Evolutionary conservation across 2,797 vertebrate species (phyloP), one percentile per base, ranked within the genome.

Genomic region (Masticophis lateralis): DNA sequence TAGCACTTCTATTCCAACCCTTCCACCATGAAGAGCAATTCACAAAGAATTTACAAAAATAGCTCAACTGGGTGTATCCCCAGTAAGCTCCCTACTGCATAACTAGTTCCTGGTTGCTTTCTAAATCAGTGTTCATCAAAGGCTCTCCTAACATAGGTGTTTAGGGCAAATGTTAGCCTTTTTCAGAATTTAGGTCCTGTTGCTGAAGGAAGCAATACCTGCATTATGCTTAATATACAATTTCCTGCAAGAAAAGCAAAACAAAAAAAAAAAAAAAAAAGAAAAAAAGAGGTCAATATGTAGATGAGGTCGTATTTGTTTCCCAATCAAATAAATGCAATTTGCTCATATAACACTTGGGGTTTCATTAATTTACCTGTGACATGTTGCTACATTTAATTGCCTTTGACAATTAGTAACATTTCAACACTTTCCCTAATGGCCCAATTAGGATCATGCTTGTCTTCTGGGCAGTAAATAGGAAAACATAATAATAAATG

Each of bases 301-400:
- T 93, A 91, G 55, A 91, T 94, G 87, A n/a, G 4, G 59, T 32
- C 2, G 8, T 7, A 28, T 87, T 92, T 94, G 90, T 92, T 96
- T 91, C 12, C 94, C 90, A 93, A 94, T 56, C 93, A 90, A 32
- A 20, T 51, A 91, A 94, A 93, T 1, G 86, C 51, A n/a, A 74
- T 95, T 93, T 66, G 25, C 51, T 95, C 95, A 60, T 47, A 47
- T 92, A 95, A 95, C 97, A 97, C 96, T 97, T 98, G 96, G 95
- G 96, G 96, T 69, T 96, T 97, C 93, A 0, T 98, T 98, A 98
- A 98, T 98, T 98, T 98, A 98, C 97, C 97, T 98, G 97, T 97
- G 98, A 98, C 97, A 98, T 96, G 97, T 98, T 98, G 97, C 97
- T 97, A 96, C 96, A 97, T 96, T 97, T 98, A 98, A 98, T 97